Evolutionary conservation across 2,888 invertebrate species (phyloP), one percentile per base, ranked within the genome.

Genomic region (Rambutsinella grinnellia): DNA sequence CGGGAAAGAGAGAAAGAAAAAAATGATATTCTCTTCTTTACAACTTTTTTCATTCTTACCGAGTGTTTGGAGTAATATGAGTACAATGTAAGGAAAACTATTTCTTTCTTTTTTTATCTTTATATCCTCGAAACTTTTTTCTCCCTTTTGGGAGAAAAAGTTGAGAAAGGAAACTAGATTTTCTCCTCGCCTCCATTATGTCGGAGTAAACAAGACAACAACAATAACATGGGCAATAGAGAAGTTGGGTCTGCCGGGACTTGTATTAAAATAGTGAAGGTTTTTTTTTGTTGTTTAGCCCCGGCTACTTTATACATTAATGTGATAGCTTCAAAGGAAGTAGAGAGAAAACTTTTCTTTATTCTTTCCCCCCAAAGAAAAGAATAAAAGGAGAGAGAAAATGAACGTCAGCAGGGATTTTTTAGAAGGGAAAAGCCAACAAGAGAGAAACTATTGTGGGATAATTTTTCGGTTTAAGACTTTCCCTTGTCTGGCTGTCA

Each of bases 401-500:
- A 28, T 47, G 21, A 36, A 36, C 36, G 36, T 36, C 36, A 36
- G 13, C 36, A 36, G 36, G 13, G 36, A 36, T 36, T 36, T 13
- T 36, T 36, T 36, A 13, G 49, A 63, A 51, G 51, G 51, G 63
- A 63, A 63, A 63, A 63, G 23, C 63, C 63, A 49, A 47, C 49
- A 51, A 63, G 72, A 26, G 71, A 61, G 65, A 71, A 69, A 78
- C 68, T 74, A 74, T 72, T 78, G 72, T 63, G 72, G 63, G 72
- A 68, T 78, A 78, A 78, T 78, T 78, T 78, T 72, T 78, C 77
- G 72, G 68, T 78, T 78, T 78, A 72, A 71, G 71, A 63, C 77
- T 78, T 68, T 60, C 74, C 60, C 67, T 67, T 74, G 66, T 74
- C 67, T 74, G 53, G 46, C 49, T 72, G 72, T 72, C 72, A 72